Percentiles rank a stretch among this genome's conserved stretches.
Conservation (phyloP, 2,888 invertebrate genomes). For the Coenonympha arcania region DNA sequence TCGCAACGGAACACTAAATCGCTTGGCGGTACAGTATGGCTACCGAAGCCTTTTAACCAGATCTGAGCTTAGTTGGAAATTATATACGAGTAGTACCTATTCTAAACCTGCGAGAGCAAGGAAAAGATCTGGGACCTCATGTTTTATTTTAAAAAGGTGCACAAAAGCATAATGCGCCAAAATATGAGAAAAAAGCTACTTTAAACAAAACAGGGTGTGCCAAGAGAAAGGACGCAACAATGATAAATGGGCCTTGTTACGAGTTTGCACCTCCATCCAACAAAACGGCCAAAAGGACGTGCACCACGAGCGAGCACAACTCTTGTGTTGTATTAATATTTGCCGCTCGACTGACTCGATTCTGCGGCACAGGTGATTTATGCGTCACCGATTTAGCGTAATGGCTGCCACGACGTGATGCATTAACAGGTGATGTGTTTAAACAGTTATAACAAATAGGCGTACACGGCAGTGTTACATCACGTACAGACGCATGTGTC, state of each 20-base stretch:
- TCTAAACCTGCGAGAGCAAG: no score
- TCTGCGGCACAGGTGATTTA: conserved; percentile 12
- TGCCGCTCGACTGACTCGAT: conserved; percentile 7
- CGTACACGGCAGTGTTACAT: no score
- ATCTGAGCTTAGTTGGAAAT: no score
- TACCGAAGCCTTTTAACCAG: no score
- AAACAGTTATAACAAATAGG: not conserved
- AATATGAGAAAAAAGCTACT: no score
- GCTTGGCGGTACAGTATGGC: no score
- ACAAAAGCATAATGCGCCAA: no score
- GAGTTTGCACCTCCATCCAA: not conserved
- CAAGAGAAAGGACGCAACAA: not conserved
- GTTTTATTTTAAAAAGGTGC: no score
- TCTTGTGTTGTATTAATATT: conserved; percentile 9
- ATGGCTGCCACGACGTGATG: conserved; percentile 23
- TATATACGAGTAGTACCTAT: no score
- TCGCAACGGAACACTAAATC: no score
- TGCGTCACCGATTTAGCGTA: conserved; percentile 24
- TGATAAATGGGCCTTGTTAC: not conserved
- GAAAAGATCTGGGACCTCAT: no score
- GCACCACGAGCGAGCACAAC: not conserved
- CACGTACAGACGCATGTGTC: no score
- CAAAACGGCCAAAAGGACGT: not conserved
- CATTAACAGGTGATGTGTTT: conserved; percentile 30
- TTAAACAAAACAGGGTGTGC: not conserved